Conservation (phyloP, 2,797 vertebrate species). For the Balearica regulorum region DNA sequence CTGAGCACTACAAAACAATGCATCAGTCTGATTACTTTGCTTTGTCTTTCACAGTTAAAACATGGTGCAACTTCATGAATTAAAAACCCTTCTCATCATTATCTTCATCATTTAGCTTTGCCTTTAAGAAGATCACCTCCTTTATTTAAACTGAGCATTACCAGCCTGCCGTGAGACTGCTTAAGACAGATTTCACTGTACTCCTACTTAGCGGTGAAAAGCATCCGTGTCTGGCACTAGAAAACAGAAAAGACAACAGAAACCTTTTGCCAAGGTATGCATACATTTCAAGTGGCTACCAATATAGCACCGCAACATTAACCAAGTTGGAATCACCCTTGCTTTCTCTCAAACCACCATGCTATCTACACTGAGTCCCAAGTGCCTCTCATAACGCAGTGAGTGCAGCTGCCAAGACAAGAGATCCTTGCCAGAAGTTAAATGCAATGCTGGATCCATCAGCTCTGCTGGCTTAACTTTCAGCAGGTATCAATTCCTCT, state of each 20-base stretch:
- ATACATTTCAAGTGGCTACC: slow-evolving; percentile 36
- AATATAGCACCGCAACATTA: not conserved
- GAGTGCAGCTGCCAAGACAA: not conserved
- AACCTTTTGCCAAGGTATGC: slow-evolving; percentile 6
- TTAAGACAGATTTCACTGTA: not conserved
- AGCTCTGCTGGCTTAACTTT: not conserved
- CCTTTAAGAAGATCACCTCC: not conserved
- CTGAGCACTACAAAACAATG: not conserved
- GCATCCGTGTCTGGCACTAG: not conserved
- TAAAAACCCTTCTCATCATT: not conserved
- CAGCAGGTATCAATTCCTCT: not conserved
- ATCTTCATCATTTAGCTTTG: not conserved
- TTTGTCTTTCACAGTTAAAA: not conserved
- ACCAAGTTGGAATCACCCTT: not conserved
- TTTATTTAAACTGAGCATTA: not conserved
- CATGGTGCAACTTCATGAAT: not conserved
- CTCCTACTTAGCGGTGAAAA: not conserved
- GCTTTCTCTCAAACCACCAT: not conserved
- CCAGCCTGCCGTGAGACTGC: not conserved
- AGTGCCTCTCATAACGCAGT: not conserved
- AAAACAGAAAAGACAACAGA: not conserved
- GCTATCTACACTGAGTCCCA: not conserved
- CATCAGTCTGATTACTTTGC: rapidly evolving
- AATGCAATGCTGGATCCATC: slow-evolving; percentile 12
- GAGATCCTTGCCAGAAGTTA: not conserved